phyloP scores from a whole-genome alignment of 1,140 invertebrate species.

The Papilio aristodemus region DNA sequence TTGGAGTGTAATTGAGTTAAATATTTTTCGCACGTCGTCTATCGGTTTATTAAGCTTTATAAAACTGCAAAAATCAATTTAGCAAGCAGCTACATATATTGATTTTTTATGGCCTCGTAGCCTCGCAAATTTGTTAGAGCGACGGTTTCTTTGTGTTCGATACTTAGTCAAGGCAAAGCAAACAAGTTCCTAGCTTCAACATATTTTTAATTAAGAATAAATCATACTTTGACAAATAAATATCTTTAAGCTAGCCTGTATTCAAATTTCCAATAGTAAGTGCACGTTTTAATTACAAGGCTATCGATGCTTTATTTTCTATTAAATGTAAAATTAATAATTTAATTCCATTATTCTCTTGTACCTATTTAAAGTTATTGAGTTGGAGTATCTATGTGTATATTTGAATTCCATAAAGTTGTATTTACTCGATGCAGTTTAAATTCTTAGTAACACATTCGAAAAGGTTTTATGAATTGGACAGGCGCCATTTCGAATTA shows the following conservation, averaged over 20 bases:
- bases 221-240: too few species aligned
- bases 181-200: too few species aligned
- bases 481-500: constrained; percentile 26
- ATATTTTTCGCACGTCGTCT: constrained; percentile 18
- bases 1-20: constrained; percentile 19
- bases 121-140: too few species aligned
- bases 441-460: constrained; percentile 13
- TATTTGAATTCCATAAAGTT: background rate
- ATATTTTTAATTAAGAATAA: too few species aligned
- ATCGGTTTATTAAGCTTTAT: too few species aligned
- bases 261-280: background rate
- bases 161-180: too few species aligned
- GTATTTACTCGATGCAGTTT: background rate
- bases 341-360: background rate
- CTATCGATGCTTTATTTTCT: background rate
- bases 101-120: background rate
- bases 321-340: background rate
- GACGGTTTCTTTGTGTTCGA: too few species aligned
- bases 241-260: too few species aligned
- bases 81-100: background rate
- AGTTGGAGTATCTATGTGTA: background rate
- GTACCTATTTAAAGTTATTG: too few species aligned
- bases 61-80: too few species aligned
- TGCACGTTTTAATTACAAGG: background rate
- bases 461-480: constrained; percentile 26